Conservation (phyloP, 1,140 invertebrate species). For the Acromyrmex heyeri region DNA sequence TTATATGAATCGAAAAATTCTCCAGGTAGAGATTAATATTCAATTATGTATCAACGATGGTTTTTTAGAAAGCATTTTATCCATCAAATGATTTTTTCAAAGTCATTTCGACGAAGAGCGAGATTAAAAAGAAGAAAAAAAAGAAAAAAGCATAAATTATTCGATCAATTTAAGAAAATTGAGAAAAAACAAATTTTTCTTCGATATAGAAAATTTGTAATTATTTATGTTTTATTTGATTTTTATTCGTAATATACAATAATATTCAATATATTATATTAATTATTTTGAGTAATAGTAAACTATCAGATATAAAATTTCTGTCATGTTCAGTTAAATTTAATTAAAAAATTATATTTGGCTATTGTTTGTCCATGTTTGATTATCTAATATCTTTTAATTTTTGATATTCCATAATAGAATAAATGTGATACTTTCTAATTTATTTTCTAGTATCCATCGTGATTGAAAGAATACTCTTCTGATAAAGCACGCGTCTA, state of each 20-base stretch:
- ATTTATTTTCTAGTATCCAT: background rate
- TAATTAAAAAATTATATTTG: background rate
- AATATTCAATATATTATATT: background rate
- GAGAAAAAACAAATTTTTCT: background rate
- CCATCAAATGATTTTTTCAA: background rate
- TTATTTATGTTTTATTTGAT: background rate
- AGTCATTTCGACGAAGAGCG: background rate
- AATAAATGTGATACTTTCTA: background rate
- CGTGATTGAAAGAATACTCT: background rate
- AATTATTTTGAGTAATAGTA: background rate
- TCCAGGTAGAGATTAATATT: background rate
- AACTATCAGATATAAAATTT: conserved; percentile 9
- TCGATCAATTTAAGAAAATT: background rate
- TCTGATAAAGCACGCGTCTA: background rate
- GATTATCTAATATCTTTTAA: background rate
- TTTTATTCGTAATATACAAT: background rate
- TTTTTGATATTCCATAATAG: background rate
- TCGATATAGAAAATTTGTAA: background rate
- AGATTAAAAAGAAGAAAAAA: background rate
- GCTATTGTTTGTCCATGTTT: background rate
- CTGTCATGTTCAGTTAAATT: background rate
- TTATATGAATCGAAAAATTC: background rate
- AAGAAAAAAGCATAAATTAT: background rate
- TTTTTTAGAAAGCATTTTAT: conserved; percentile 9
- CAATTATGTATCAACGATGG: background rate